Evolutionary conservation across 2,113 vertebrate genomes (phyloP), one percentile per base, ranked within the genome.

Genomic region (Chamaetylas fuelleborni): DNA sequence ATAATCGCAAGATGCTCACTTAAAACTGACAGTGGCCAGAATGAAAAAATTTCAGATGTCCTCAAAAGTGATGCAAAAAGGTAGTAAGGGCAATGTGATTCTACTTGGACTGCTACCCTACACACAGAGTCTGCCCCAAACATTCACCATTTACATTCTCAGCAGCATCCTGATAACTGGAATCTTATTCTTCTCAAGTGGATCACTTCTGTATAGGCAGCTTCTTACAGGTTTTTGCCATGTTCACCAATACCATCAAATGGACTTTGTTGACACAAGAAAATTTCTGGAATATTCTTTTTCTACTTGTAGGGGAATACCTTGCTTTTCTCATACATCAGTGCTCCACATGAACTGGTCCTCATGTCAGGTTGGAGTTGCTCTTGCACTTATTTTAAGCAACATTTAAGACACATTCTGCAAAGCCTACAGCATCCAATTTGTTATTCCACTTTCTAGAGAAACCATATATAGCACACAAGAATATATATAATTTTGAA

Each of bases 361-460:
- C 31, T 77, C 1, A 0, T 8, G 15, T 51, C 45, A 87, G 26
- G 60, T 0, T 80, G 48, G 42, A 80, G 43, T 14, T 62, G 34
- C 45, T 86, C 62, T 69, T 54, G 24, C 0, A 0, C 29, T 91
- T 69, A 73, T 11, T 81, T 65, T 62, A 72, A 76, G 34, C 60
- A 58, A 50, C 33, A 28, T 28, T 58, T 71, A 77, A 81, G 54
- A 84, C 50, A 77, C 4, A 31, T 57, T 78, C n/a, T 36, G 28
- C 57, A 87, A 87, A 87, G 33, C 38, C n/a, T 57, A 43, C 42
- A 78, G 42, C 51, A 92, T 14, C 28, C 79, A 40, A 13, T 70
- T 48, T 78, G 26, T 38, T 85, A 70, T 56, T 28, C 40, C n/a
- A 34, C n/a, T 65, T 64, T 80, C 72, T 69, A 47, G 17, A 64